Conservation (phyloP, 2,888 invertebrate genomes). For the Phengaris arion region DNA sequence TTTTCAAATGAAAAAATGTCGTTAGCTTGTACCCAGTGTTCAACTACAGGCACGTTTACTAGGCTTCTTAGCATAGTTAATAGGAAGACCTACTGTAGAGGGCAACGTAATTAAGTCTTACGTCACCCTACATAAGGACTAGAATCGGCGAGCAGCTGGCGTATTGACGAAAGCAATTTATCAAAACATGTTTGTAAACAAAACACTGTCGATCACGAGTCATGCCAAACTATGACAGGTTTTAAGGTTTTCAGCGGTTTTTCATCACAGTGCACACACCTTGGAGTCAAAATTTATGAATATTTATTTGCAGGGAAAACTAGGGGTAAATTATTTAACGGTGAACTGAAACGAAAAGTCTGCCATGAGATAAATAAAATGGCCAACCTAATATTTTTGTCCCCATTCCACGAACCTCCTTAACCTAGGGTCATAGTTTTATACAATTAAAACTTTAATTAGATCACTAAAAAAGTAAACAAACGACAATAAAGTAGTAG, state of each 20-base stretch:
- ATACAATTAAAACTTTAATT: not conserved
- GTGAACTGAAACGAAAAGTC: too few species aligned
- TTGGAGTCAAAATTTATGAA: too few species aligned
- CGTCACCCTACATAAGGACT: constrained; percentile 8
- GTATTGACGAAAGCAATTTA: constrained; percentile 15
- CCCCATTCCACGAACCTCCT: not conserved
- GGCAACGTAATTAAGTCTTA: constrained; percentile 14
- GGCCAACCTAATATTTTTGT: too few species aligned
- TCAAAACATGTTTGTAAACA: constrained; percentile 27
- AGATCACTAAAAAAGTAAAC: constrained; percentile 3
- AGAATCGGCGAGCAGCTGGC: constrained; percentile 7
- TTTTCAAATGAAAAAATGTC: not conserved
- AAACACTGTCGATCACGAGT: constrained; percentile 7
- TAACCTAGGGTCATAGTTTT: not conserved
- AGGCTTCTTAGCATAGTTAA: constrained; percentile 25
- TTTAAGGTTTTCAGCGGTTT: not conserved
- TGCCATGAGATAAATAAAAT: too few species aligned
- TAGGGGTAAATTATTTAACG: too few species aligned
- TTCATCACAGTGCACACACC: not conserved
- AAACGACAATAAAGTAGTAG: not conserved
- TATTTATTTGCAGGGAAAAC: too few species aligned
- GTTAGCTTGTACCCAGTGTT: not conserved
- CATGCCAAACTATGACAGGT: not conserved
- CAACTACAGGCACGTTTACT: constrained; percentile 11
- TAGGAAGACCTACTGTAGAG: constrained; percentile 21